Evolutionary conservation across 2,888 invertebrate species (phyloP).

Genomic region (Sisyra terminalis): DNA sequence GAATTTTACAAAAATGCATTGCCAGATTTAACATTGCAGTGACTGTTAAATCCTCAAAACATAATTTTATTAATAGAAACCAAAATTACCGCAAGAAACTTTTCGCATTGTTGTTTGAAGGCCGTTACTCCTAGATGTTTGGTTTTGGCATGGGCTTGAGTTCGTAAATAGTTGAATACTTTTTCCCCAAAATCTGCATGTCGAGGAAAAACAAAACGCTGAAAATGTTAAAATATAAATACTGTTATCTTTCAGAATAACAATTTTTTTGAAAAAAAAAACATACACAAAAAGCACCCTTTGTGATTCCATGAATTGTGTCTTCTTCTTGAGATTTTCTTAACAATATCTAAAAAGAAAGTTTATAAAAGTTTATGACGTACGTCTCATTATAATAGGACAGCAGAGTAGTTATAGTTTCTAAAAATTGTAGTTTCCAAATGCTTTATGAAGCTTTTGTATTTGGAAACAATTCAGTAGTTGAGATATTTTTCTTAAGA

Average conservation of each 20-base stretch:
- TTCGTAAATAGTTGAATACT: slow-evolving; percentile 46
- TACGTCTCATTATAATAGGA: no score
- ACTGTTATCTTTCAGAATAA: no score
- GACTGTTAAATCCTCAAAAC: not conserved
- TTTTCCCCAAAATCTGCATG: slow-evolving; percentile 54
- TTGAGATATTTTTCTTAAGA: not conserved
- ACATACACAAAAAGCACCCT: slow-evolving; percentile 43
- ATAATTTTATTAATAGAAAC: not conserved
- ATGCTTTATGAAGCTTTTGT: no score
- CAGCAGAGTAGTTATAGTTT: no score
- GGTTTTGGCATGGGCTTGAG: slow-evolving; percentile 40
- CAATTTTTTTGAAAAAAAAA: not conserved
- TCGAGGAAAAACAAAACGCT: slow-evolving; percentile 65
- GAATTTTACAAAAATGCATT: no score
- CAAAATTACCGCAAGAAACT: slow-evolving; percentile 29
- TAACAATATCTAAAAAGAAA: slow-evolving; percentile 41
- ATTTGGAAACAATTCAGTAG: not conserved
- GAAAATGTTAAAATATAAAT: slow-evolving; percentile 17
- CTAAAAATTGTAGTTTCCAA: no score
- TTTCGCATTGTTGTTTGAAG: slow-evolving; percentile 62
- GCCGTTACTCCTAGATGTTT: slow-evolving; percentile 40
- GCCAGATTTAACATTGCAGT: no score
- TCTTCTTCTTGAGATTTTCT: slow-evolving; percentile 53
- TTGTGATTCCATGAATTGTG: slow-evolving; percentile 52
- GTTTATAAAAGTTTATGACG: no score